Percentiles rank a stretch among this genome's conserved stretches.
Conservation (phyloP, 2,888 invertebrate species). For the Acleris laterana region DNA sequence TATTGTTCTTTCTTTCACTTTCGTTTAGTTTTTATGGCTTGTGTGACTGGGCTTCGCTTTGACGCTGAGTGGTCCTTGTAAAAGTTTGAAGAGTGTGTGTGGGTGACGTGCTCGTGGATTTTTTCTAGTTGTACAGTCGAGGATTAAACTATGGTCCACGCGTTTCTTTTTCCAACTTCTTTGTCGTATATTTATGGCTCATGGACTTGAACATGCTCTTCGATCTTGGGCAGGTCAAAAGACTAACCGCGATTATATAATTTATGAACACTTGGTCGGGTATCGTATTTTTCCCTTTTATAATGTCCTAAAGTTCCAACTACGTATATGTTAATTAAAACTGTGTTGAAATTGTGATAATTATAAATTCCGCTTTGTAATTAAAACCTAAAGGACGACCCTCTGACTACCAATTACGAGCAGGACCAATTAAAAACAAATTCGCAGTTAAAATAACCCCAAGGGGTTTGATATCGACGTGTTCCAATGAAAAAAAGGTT, state of each 20-base stretch:
- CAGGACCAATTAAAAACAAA: conserved; percentile 18
- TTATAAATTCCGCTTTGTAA: no score
- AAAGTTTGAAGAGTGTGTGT: neutral
- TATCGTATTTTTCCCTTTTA: no score
- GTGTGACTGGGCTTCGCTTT: conserved; percentile 8
- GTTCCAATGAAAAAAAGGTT: conserved; percentile 51
- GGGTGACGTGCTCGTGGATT: neutral
- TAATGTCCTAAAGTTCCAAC: no score
- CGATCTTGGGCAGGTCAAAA: no score
- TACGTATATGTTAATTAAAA: no score
- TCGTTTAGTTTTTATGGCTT: conserved; percentile 19
- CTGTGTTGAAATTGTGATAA: no score
- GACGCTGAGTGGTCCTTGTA: conserved; percentile 5
- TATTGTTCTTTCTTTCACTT: conserved; percentile 30
- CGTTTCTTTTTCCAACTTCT: no score
- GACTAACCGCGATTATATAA: no score
- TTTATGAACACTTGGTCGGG: no score
- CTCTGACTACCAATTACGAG: neutral
- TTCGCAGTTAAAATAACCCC: conserved; percentile 61
- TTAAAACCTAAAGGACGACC: neutral
- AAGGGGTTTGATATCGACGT: conserved; percentile 55
- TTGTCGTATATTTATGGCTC: no score
- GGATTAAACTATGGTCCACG: no score
- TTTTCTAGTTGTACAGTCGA: neutral
- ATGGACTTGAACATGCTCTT: no score